A percentile compares a stretch with the other conserved stretches of the same genome.
Conservation (phyloP, 2,113 vertebrate genomes). For the Perccottus glenii region DNA sequence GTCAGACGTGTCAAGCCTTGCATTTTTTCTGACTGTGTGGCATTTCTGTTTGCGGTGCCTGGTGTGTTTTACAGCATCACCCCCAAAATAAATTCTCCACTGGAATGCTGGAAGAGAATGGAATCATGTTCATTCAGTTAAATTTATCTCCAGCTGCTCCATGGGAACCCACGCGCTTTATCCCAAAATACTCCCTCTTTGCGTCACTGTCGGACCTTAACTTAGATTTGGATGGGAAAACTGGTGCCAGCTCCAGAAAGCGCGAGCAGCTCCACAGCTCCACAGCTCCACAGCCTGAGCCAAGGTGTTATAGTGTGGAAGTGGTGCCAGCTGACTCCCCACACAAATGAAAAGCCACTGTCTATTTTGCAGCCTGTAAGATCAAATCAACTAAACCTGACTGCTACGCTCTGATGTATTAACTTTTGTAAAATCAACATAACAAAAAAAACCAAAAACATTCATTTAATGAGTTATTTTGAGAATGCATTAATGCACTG, state of each 20-base stretch:
- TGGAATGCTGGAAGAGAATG: constrained; percentile 68
- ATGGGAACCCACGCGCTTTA: constrained; percentile 62
- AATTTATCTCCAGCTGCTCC: constrained; percentile 65
- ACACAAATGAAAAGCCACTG: constrained; percentile 59
- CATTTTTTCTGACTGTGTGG: constrained; percentile 58
- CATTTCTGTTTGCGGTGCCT: constrained; percentile 59
- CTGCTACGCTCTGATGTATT: constrained; percentile 24
- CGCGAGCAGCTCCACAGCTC: constrained; percentile 23
- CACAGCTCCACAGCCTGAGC: constrained; percentile 43
- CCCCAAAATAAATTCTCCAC: constrained; percentile 74
- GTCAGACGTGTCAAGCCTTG: constrained; percentile 60
- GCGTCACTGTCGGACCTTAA: constrained; percentile 69
- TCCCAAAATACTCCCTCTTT: constrained; percentile 71
- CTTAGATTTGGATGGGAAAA: constrained; percentile 43
- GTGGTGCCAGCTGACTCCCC: constrained; percentile 59
- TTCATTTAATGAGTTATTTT: too few relatives aligned
- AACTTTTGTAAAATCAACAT: constrained; percentile 7
- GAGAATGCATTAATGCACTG: too few relatives aligned
- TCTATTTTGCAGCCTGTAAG: constrained; percentile 34
- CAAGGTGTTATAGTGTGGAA: constrained; percentile 73
- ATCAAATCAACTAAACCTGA: constrained; percentile 45
- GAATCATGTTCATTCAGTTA: constrained; percentile 72
- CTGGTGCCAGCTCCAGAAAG: constrained; percentile 56
- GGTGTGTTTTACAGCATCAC: constrained; percentile 57
- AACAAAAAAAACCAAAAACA: too few relatives aligned